Evolutionary conservation across 2,113 vertebrate genomes (phyloP), one percentile per base, ranked within the genome.

Genomic region (Gadus macrocephalus): DNA sequence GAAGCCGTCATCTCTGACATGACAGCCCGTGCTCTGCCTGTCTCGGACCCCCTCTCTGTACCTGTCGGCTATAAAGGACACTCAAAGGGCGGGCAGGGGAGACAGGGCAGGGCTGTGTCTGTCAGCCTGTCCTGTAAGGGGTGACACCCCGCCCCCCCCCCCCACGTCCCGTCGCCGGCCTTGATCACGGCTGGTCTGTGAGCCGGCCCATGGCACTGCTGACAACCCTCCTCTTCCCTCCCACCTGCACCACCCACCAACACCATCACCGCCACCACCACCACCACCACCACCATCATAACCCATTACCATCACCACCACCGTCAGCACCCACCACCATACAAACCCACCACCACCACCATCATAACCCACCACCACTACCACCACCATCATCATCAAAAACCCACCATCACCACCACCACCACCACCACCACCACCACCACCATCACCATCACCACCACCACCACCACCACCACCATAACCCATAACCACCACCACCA

Each of bases 141-240:
- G 79, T 81, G 86, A 89, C 89, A 86, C 42, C 22, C 81, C 70
- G 20, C 20, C 73, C 75, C 74, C 83, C 74, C 83, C 72, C 15
- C 86, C 81, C 78, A 80, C 66, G 83, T 83, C 81, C 84, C 79
- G 76, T 65, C 58, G 66, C 67, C 56, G 56, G 80, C 85, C 89
- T 90, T 93, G 91, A 93, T 93, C 91, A 92, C 82, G 82, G 76
- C 82, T 72, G 77, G 76, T 83, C 70, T 81, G 65, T 74, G 71
- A 71, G 65, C 68, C 80, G 76, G 79, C 78, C 81, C 80, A 82
- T 82, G 89, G 84, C 86, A 86, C 75, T 15, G 56, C 75, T 90
- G 90, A 92, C 89, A 90, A 85, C 76, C 75, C 35, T 69, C 28
- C 69, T 69, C 73, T 58, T 80, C 77, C 15, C 55, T 7, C 55